phyloP scores from a whole-genome alignment of 2,113 vertebrate genomes.

The Ceyx margarethae region DNA sequence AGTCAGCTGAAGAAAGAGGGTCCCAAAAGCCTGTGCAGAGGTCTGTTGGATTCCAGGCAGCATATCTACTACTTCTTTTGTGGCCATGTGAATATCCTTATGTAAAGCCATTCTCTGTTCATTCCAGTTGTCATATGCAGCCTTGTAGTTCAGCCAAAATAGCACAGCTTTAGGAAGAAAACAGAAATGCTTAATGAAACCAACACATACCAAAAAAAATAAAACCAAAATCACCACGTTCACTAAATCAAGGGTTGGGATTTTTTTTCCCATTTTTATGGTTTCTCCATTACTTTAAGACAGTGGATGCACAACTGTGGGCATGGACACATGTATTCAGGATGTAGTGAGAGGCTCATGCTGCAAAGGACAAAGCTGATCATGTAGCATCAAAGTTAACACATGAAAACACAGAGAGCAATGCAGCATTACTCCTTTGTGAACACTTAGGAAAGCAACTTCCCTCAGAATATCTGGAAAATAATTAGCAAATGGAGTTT shows the following conservation, averaged over 20 bases:
- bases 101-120: slow-evolving; percentile 95
- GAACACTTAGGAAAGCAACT: background rate
- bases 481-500: background rate
- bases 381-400: background rate
- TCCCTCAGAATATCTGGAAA: background rate
- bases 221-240: too few relatives aligned
- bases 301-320: background rate
- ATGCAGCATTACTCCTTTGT: background rate
- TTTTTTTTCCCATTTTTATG: background rate
- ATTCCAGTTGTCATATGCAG: slow-evolving; percentile 98
- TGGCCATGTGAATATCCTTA: slow-evolving; percentile 97
- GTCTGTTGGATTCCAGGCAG: slow-evolving; percentile 96
- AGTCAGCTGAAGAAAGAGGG: slow-evolving; percentile 95
- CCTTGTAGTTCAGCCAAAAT: slow-evolving; percentile 99
- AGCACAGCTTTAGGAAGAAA: slow-evolving; percentile 85
- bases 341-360: background rate
- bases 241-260: background rate
- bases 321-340: background rate
- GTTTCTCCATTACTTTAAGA: background rate
- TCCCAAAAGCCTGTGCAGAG: slow-evolving; percentile 95
- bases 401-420: background rate
- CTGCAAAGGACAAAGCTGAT: background rate
- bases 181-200: background rate
- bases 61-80: slow-evolving; percentile 97
- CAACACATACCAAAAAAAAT: background rate